These are phyloP conservation scores for Smittia aterrima DNA, from an alignment of 2,888 invertebrate genomes.

Conservation along the genomic window DNA sequence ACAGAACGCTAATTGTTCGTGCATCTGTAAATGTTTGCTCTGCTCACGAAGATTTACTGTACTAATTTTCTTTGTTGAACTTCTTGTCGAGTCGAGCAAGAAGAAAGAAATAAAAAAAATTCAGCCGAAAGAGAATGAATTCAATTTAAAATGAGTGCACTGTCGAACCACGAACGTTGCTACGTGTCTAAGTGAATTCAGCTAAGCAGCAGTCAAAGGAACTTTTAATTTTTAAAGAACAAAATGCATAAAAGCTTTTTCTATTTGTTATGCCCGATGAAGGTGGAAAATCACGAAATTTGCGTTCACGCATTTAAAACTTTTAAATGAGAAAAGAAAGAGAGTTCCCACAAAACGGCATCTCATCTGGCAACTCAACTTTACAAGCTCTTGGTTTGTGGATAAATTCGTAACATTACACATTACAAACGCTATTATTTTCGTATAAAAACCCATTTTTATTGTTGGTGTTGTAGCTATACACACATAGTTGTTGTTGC, in stretches of 20 bases:
- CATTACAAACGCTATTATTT: conserved; percentile 38
- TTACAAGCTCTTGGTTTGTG: conserved; percentile 3
- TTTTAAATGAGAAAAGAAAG: background rate
- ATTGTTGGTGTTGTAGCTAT: conserved; percentile 36
- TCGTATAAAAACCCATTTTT: conserved; percentile 26
- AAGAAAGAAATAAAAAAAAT: background rate
- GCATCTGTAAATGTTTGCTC: background rate
- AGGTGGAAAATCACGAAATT: too few relatives aligned
- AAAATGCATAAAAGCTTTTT: background rate
- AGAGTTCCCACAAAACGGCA: background rate
- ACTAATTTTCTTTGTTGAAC: background rate
- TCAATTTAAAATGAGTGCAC: background rate
- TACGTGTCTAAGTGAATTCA: conserved; percentile 2
- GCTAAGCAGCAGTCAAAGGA: background rate
- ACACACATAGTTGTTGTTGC: conserved; percentile 23
- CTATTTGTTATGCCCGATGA: background rate
- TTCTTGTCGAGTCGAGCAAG: background rate
- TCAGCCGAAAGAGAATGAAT: background rate
- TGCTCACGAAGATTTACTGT: conserved; percentile 1
- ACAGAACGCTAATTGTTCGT: background rate
- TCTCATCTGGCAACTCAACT: background rate
- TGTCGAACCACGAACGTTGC: conserved; percentile 2
- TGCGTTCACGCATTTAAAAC: too few relatives aligned
- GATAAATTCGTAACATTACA: conserved; percentile 40
- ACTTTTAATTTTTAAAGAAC: background rate